phyloP scores from a whole-genome alignment of 2,113 vertebrate genomes.

The Marcusenius ussheri region DNA sequence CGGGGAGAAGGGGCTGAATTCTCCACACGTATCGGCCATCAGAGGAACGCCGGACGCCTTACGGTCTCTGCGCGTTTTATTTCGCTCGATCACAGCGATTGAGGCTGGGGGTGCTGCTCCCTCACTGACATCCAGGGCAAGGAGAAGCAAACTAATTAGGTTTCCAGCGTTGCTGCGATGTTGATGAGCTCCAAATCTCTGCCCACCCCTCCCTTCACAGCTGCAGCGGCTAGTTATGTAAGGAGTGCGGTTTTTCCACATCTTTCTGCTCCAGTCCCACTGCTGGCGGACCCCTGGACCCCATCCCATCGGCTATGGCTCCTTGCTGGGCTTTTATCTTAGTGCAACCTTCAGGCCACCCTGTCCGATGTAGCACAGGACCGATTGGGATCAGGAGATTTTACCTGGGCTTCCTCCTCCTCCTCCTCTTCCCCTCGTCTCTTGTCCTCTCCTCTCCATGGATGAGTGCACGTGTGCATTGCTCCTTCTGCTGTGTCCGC shows the following conservation, averaged over 20 bases:
- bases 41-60: not conserved
- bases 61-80: not conserved
- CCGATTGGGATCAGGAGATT: not conserved
- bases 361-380: not conserved
- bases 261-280: not conserved
- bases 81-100: not conserved
- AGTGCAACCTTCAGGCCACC: not conserved
- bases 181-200: not conserved
- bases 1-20: not conserved
- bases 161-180: not conserved
- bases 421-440: not conserved
- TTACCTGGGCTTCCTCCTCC: not conserved
- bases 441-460: not conserved
- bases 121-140: not conserved
- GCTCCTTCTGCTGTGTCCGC: not conserved
- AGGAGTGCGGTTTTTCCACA: not conserved
- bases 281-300: not conserved
- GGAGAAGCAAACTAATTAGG: not conserved
- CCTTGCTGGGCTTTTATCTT: not conserved
- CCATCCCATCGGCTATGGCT: not conserved
- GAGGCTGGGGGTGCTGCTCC: not conserved
- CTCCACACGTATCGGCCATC: not conserved
- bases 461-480: no score
- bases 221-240: not conserved
- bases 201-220: not conserved